Conservation (phyloP, 1,140 invertebrate genomes). For the Agraylea sexmaculata region DNA sequence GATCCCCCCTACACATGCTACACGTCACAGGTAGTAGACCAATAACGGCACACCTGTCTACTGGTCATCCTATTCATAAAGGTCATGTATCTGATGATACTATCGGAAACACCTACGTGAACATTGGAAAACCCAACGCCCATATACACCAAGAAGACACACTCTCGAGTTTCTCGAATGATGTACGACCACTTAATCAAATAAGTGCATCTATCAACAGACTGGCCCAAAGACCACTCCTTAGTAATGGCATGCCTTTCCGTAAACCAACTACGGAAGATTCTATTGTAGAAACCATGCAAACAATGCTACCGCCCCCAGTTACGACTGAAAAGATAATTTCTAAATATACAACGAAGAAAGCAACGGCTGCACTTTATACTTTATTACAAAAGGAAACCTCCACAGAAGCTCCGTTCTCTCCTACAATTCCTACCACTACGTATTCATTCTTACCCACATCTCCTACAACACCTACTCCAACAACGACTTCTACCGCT, state of each 20-base stretch:
- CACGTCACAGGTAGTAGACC: conserved; percentile 17
- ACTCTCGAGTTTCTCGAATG: conserved; percentile 11
- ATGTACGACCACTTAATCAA: no score
- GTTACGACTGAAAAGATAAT: conserved; percentile 24
- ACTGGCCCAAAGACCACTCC: conserved; percentile 7
- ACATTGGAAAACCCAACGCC: conserved; percentile 34
- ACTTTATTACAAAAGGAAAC: conserved; percentile 28
- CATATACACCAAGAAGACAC: conserved; percentile 25
- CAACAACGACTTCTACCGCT: conserved; percentile 27
- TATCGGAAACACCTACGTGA: conserved; percentile 31
- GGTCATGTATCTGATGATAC: conserved; percentile 33
- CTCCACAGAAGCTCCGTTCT: conserved; percentile 14
- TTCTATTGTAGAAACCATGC: conserved; percentile 30
- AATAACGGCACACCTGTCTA: conserved; percentile 18
- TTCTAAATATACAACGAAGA: conserved; percentile 23
- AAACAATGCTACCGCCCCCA: conserved; percentile 39
- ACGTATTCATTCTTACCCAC: conserved; percentile 24
- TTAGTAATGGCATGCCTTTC: conserved; percentile 17
- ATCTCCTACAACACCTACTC: conserved; percentile 30
- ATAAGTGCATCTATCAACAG: conserved; percentile 2
- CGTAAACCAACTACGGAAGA: conserved; percentile 19
- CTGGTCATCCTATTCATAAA: conserved; percentile 24
- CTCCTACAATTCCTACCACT: conserved; percentile 7
- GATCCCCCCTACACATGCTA: conserved; percentile 18
- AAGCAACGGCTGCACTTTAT: conserved; percentile 19